Evolutionary conservation across 2,797 vertebrate species (phyloP).

Genomic region (Sebastes diploproa): DNA sequence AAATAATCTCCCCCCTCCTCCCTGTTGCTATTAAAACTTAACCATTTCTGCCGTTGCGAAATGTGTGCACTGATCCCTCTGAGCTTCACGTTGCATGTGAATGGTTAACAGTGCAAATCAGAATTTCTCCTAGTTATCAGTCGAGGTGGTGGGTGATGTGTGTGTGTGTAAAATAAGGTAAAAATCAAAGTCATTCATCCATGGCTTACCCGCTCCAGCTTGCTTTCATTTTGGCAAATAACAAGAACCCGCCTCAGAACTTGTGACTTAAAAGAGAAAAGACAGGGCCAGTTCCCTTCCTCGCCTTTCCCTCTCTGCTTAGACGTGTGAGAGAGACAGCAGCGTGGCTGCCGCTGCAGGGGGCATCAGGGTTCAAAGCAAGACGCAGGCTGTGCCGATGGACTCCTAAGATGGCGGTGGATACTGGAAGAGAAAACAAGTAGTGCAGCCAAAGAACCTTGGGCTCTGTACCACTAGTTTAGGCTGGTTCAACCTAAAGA

Average conservation of each 20-base stretch:
- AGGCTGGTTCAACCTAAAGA: neutral
- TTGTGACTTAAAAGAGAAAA: conserved; percentile 13
- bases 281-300: neutral
- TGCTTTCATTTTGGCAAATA: conserved; percentile 60
- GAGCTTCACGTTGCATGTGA: conserved; percentile 10
- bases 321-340: conserved; percentile 26
- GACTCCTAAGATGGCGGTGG: conserved; percentile 17
- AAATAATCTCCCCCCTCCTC: conserved; percentile 30
- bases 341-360: conserved; percentile 14
- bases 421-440: conserved; percentile 4
- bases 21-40: conserved; percentile 31
- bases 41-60: conserved; percentile 24
- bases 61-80: conserved; percentile 21
- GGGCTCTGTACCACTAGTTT: conserved; percentile 7
- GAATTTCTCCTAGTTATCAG: conserved; percentile 6
- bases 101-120: conserved; percentile 7
- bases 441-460: neutral
- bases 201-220: conserved; percentile 25
- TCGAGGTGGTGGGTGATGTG: neutral
- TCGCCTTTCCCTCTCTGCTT: conserved; percentile 4
- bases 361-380: conserved; percentile 34
- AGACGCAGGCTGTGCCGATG: neutral
- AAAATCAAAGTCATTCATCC: conserved; percentile 34
- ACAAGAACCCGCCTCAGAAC: conserved; percentile 21
- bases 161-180: conserved; percentile 10